phyloP scores from a whole-genome alignment of 2,888 invertebrate genomes.

The Orchesellides sinensis region DNA sequence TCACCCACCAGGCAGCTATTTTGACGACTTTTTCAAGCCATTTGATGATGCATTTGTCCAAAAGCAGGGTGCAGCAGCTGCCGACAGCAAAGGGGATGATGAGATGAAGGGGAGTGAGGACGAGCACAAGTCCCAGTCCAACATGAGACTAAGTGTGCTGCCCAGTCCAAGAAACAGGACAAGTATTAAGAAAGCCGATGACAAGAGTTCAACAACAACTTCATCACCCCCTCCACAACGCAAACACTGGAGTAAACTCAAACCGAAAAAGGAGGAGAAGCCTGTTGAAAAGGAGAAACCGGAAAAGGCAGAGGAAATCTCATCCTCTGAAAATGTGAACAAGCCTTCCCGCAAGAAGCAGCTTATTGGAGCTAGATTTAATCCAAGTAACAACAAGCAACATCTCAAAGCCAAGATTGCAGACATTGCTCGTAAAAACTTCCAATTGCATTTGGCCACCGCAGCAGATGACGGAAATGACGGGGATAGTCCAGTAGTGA shows the following conservation, averaged over 20 bases:
- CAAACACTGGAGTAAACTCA: conserved; percentile 55
- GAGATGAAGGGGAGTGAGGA: conserved; percentile 22
- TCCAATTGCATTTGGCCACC: conserved; percentile 44
- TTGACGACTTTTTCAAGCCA: conserved; percentile 74
- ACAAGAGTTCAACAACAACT: no score
- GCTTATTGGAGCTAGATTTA: conserved; percentile 50
- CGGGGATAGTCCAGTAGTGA: conserved; percentile 11
- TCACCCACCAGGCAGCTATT: conserved; percentile 71
- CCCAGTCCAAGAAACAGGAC: conserved; percentile 45
- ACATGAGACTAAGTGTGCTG: conserved; percentile 48
- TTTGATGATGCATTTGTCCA: conserved; percentile 65
- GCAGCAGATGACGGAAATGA: conserved; percentile 3
- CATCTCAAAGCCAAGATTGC: conserved; percentile 64
- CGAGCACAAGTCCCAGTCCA: conserved; percentile 51
- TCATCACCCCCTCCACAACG: not conserved
- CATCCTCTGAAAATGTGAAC: no score
- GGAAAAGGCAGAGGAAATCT: conserved; percentile 25
- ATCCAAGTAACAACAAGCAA: conserved; percentile 3
- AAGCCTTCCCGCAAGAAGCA: no score
- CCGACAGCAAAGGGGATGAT: not conserved
- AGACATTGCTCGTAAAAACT: conserved; percentile 62
- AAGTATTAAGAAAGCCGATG: no score
- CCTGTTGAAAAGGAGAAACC: not conserved
- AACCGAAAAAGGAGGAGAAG: conserved; percentile 25
- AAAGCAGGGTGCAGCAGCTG: conserved; percentile 16